These are phyloP conservation scores for Silurus lanzhouensis DNA, from an alignment of 2,797 vertebrate species.

Conservation along the genomic window DNA sequence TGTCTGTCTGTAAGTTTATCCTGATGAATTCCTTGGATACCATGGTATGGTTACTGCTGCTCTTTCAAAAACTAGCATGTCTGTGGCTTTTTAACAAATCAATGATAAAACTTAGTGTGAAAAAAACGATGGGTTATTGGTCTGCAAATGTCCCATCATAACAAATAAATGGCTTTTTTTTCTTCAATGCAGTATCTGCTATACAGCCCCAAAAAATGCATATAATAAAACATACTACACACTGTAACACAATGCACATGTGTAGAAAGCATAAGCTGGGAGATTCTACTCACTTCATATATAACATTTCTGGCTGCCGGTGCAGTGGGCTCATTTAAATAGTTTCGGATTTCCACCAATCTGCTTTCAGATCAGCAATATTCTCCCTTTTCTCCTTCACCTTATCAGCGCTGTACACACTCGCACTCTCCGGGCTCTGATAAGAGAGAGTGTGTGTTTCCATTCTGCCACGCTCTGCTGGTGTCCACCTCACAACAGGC, in stretches of 20 bases:
- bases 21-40: background rate
- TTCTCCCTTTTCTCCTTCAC: slow-evolving; percentile 30
- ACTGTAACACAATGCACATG: background rate
- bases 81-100: no score
- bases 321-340: slow-evolving; percentile 25
- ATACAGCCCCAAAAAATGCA: no score
- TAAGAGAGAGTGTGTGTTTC: slow-evolving; percentile 11
- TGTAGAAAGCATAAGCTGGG: background rate
- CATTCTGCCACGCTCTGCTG: slow-evolving; percentile 18
- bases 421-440: slow-evolving; percentile 22
- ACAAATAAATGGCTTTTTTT: background rate
- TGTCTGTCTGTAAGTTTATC: background rate
- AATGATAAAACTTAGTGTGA: background rate
- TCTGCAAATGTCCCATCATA: no score
- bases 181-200: background rate
- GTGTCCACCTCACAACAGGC: slow-evolving; percentile 21
- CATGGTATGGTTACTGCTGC: background rate
- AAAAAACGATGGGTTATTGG: background rate
- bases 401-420: slow-evolving; percentile 30
- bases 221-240: background rate
- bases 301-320: slow-evolving; percentile 8
- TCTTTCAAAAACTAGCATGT: no score
- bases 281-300: background rate
- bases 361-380: slow-evolving; percentile 35
- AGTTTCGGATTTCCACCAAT: slow-evolving; percentile 15